Conservation (phyloP, 1,140 invertebrate genomes). For the Adoxophyes honmai region DNA sequence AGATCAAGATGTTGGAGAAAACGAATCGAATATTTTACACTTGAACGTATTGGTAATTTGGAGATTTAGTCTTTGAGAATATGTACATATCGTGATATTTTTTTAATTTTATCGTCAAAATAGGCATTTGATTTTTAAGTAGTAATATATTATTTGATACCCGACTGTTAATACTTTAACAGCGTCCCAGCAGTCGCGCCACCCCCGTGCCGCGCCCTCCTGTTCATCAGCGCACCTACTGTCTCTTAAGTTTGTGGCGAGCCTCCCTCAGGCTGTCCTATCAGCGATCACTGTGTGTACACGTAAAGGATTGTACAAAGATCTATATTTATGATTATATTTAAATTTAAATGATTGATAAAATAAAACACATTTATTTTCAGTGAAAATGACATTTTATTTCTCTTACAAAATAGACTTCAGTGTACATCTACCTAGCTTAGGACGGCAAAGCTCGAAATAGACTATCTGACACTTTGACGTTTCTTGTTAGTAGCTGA, state of each 20-base stretch:
- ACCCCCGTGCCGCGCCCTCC: not conserved
- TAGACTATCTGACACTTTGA: too few species aligned
- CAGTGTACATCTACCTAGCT: not conserved
- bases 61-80: slow-evolving; percentile 52
- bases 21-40: slow-evolving; percentile 7
- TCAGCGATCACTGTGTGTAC: slow-evolving; percentile 51
- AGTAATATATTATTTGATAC: slow-evolving; percentile 48
- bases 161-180: slow-evolving; percentile 37
- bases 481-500: too few species aligned
- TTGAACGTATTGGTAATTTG: slow-evolving; percentile 45
- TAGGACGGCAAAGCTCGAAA: too few species aligned
- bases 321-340: slow-evolving; percentile 73
- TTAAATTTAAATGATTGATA: slow-evolving; percentile 74
- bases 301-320: slow-evolving; percentile 72
- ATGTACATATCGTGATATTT: slow-evolving; percentile 75
- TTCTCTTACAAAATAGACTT: slow-evolving; percentile 16
- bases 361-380: slow-evolving; percentile 75
- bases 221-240: slow-evolving; percentile 2
- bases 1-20: not conserved
- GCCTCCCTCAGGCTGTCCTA: slow-evolving; percentile 47
- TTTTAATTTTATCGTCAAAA: slow-evolving; percentile 66
- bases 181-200: slow-evolving; percentile 34
- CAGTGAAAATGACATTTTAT: slow-evolving; percentile 31
- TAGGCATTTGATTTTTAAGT: slow-evolving; percentile 60
- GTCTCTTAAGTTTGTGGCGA: slow-evolving; percentile 26